A percentile compares a stretch with the other conserved stretches of the same genome.
phyloP scores from a whole-genome alignment of 2,113 vertebrate species.

The Nothoprocta perdicaria region DNA sequence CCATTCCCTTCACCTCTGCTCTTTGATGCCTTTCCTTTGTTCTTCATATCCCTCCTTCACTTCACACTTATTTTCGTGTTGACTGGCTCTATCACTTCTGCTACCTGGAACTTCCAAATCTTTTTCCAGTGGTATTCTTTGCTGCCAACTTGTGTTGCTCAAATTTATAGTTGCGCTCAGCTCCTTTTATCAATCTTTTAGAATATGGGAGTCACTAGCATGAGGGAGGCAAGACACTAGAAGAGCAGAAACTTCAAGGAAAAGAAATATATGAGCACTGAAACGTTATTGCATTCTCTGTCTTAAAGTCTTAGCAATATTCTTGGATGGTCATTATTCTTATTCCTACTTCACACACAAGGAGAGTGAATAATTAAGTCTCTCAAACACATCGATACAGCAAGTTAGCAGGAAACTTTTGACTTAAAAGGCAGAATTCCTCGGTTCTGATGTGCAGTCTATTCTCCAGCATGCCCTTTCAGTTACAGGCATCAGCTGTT shows the following conservation, averaged over 20 bases:
- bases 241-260: not conserved
- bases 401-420: not conserved
- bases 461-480: slow-evolving; percentile 40
- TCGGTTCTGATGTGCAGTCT: slow-evolving; percentile 25
- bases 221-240: not conserved
- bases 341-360: not conserved
- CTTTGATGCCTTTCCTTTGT: not conserved
- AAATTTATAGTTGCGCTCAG: not conserved
- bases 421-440: not conserved
- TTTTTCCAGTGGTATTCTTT: not conserved
- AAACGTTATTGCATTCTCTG: not conserved
- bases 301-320: not conserved
- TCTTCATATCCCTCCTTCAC: not conserved
- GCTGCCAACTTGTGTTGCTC: not conserved
- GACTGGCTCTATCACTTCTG: not conserved
- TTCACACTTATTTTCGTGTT: not conserved
- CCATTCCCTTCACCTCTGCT: not conserved
- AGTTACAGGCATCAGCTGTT: slow-evolving; percentile 44
- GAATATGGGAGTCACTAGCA: not conserved
- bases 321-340: not conserved
- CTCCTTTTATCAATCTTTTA: not conserved
- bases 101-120: not conserved
- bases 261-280: not conserved
- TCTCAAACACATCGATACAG: not conserved
- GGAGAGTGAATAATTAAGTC: not conserved